These are phyloP conservation scores for Nymphalis urticae DNA, from an alignment of 2,888 invertebrate species.

Conservation along the genomic window DNA sequence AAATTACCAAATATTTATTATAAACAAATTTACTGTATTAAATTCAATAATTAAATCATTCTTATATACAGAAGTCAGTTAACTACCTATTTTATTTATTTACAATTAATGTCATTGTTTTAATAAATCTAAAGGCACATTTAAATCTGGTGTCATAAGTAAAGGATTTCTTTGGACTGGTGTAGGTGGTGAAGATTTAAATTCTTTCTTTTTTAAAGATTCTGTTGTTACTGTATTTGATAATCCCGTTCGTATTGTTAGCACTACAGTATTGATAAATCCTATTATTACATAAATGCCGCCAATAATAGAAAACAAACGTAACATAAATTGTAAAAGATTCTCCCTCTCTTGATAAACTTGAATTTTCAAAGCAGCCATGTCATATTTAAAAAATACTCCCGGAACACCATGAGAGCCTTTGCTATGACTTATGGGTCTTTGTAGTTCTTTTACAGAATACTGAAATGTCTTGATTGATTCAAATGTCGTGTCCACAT, in stretches of 20 bases:
- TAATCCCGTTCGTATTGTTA: constrained; percentile 54
- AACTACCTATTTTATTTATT: constrained; percentile 28
- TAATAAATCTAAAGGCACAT: constrained; percentile 64
- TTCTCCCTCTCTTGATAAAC: constrained; percentile 90
- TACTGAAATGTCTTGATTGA: constrained; percentile 93
- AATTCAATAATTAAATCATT: background rate
- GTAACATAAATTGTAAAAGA: constrained; percentile 89
- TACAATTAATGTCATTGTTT: constrained; percentile 59
- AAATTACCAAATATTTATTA: background rate
- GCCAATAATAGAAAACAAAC: constrained; percentile 94
- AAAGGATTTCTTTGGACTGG: constrained; percentile 55
- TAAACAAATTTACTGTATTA: background rate
- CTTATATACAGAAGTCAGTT: constrained; percentile 23
- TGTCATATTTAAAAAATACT: constrained; percentile 97
- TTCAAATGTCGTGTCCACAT: constrained; percentile 89
- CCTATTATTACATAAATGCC: constrained; percentile 95
- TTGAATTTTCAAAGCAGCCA: constrained; percentile 93
- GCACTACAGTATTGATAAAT: constrained; percentile 64
- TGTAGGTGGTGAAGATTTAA: constrained; percentile 40
- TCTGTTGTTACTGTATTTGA: constrained; percentile 46
- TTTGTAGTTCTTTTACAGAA: constrained; percentile 93
- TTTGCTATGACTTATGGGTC: constrained; percentile 84
- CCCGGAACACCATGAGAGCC: constrained; percentile 97
- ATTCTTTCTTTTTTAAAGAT: constrained; percentile 43
- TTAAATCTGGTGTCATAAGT: constrained; percentile 59